Evolutionary conservation across 2,113 vertebrate species (phyloP), one percentile per base, ranked within the genome.

Genomic region (Falcunculus frontatus): DNA sequence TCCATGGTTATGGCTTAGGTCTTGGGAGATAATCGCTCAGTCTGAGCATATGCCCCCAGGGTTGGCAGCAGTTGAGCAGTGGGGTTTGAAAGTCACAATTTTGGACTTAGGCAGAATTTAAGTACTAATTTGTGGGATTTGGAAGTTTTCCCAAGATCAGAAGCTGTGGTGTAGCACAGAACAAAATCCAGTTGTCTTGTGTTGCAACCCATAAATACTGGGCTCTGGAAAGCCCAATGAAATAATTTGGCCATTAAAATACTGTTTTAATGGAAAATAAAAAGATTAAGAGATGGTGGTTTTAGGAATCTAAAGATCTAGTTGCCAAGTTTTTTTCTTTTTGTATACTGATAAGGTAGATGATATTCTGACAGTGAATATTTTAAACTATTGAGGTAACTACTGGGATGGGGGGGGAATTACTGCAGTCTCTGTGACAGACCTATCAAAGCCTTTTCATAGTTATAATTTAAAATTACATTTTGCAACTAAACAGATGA

Each of bases 31-130:
- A 86, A 82, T 89, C 0, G 0, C 46, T 76, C 33, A 17, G 8
- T 69, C 32, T 49, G 41, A 83, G n/a, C 17, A 27, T 73, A 56
- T 86, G 39, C 30, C 59, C 33, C 30, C 50, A 84, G 56, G 8
- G 7, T 7, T 90, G 50, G 73, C 80, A 89, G 55, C 35, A 87
- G 27, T 16, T 70, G 59, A 89, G 7, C 42, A 81, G 46, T 35
- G 42, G 35, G 30, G 35, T 95, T 93, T 88, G 42, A 92, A 78
- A 85, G 80, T 67, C 68, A 81, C 55, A 86, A 8, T 93, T 95
- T 90, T 64, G 56, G 60, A 90, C 9, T 87, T 64, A 90, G 30
- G 42, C 46, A 93, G 56, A 95, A 75, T 95, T 91, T 89, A 89
- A 63, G 19, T 63, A 86, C 17, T 73, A 93, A 93, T 90, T 77